Percentiles rank a stretch among this genome's conserved stretches.
Evolutionary conservation across 2,113 vertebrate genomes (phyloP).

Genomic region (Sinocyclocheilus rhinocerous): DNA sequence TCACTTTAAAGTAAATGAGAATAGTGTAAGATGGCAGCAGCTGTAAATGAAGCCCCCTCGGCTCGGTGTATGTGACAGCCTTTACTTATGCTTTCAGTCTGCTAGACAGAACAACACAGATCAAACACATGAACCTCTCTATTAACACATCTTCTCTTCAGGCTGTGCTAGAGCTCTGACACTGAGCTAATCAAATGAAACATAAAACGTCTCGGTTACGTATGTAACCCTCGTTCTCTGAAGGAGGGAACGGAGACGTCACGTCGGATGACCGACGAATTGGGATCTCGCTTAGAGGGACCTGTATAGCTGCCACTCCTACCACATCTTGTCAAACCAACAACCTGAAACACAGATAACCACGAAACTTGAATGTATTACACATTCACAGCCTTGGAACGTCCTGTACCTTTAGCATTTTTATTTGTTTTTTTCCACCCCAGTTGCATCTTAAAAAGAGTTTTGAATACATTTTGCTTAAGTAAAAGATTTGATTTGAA

Average conservation of each 20-base stretch:
- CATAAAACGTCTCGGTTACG: too few species aligned
- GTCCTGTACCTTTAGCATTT: background rate
- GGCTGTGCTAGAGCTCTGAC: conserved; percentile 41
- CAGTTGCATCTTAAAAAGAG: background rate
- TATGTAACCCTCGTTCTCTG: too few species aligned
- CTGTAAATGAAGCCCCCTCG: conserved; percentile 74
- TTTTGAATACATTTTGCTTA: conserved; percentile 2
- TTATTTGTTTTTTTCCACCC: background rate
- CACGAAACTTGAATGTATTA: background rate
- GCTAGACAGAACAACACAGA: conserved; percentile 71
- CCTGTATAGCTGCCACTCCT: background rate
- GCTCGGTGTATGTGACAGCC: conserved; percentile 69
- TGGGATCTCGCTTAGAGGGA: too few species aligned
- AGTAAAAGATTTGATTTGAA: background rate
- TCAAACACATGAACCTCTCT: conserved; percentile 59
- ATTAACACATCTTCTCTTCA: conserved; percentile 58
- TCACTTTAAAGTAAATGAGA: conserved; percentile 71
- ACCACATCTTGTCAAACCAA: background rate
- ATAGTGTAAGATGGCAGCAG: conserved; percentile 71
- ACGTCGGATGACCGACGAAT: too few species aligned
- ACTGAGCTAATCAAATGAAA: conserved; percentile 23
- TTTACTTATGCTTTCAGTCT: conserved; percentile 71
- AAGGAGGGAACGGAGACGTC: too few species aligned
- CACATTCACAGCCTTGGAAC: background rate
- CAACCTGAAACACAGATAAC: background rate